Evolutionary conservation across 2,797 vertebrate species (phyloP).

Genomic region (Iguana delicatissima): DNA sequence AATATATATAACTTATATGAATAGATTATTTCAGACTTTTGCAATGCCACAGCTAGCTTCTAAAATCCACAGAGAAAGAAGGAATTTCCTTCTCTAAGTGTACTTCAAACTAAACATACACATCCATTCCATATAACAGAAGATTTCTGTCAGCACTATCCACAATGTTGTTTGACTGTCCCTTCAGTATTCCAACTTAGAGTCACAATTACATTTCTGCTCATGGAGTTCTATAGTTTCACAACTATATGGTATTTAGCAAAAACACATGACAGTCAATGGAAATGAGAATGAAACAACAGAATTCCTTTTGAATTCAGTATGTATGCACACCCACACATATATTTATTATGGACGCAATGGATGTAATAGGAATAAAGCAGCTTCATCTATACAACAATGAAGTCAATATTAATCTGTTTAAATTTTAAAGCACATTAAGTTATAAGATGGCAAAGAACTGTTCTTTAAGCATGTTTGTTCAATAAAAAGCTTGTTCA

Average conservation of each 20-base stretch:
- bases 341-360: too few species aligned
- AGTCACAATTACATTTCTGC: not conserved
- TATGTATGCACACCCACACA: too few species aligned
- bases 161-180: not conserved
- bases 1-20: slow-evolving; percentile 6
- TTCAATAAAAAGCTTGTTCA: not conserved
- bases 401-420: not conserved
- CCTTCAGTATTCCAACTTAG: not conserved
- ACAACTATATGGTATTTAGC: not conserved
- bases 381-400: not conserved
- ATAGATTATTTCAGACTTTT: not conserved
- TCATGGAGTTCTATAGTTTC: not conserved
- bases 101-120: not conserved
- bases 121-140: not conserved
- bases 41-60: not conserved
- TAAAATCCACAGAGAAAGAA: not conserved
- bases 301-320: not conserved
- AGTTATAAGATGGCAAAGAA: not conserved
- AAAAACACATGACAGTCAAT: not conserved
- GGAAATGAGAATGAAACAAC: not conserved
- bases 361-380: not conserved
- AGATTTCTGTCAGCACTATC: not conserved
- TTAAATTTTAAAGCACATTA: not conserved
- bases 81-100: not conserved
- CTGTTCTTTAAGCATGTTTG: not conserved